Evolutionary conservation across 2,113 vertebrate genomes (phyloP).

Genomic region (Siphamia tubifer): DNA sequence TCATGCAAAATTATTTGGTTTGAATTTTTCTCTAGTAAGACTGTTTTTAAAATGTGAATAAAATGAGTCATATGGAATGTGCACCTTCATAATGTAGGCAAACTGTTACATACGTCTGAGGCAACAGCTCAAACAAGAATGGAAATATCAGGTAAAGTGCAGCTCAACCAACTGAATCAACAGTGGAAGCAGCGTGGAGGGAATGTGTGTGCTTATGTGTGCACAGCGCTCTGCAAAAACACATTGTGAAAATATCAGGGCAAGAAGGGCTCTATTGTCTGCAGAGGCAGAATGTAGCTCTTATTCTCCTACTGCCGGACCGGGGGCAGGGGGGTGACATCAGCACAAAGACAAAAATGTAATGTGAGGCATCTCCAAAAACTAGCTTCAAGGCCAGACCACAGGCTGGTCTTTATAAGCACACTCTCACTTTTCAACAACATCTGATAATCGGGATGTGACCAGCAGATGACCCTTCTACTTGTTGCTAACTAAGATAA

Average conservation of each 20-base stretch:
- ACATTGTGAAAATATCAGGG: constrained; percentile 71
- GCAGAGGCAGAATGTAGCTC: constrained; percentile 66
- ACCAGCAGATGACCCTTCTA: constrained; percentile 63
- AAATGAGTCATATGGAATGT: constrained; percentile 2
- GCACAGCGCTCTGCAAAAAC: constrained; percentile 50
- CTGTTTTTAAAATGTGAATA: no score
- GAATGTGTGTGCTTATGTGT: constrained; percentile 31
- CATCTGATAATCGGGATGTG: constrained; percentile 58
- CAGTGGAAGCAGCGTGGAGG: constrained; percentile 23
- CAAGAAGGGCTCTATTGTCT: constrained; percentile 74
- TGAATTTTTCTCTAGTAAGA: no score
- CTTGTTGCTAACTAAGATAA: constrained; percentile 56
- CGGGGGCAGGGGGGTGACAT: constrained; percentile 67
- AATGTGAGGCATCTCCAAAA: constrained; percentile 71
- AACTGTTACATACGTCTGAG: constrained; percentile 24
- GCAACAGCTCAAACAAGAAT: constrained; percentile 45
- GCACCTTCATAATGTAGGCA: not conserved
- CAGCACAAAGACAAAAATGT: constrained; percentile 77
- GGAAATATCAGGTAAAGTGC: constrained; percentile 42
- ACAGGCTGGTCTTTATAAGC: constrained; percentile 57
- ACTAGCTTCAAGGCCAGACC: constrained; percentile 59
- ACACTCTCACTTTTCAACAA: constrained; percentile 54
- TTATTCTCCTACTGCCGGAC: constrained; percentile 66
- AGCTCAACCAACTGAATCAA: constrained; percentile 19
- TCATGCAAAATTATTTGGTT: no score